Percentiles rank a stretch among this genome's conserved stretches.
Evolutionary conservation across 2,797 vertebrate species (phyloP).

Genomic region (Muscicapa striata): DNA sequence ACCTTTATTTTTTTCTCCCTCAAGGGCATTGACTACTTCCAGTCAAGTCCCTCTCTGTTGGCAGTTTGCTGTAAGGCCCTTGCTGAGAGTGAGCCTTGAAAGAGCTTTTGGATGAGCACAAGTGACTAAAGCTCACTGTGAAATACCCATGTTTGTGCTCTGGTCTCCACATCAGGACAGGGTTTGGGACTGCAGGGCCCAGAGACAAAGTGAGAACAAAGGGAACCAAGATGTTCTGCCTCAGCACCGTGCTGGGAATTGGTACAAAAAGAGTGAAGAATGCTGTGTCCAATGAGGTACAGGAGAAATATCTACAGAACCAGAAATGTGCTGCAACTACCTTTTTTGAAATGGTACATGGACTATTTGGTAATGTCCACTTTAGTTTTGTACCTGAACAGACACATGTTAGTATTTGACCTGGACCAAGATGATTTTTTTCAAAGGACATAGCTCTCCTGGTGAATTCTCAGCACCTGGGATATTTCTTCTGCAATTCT

Average conservation of each 20-base stretch:
- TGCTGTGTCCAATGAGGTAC: not conserved
- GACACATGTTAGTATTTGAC: not conserved
- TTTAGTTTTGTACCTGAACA: not conserved
- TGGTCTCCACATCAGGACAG: not conserved
- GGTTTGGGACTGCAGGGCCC: not conserved
- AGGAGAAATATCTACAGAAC: not conserved
- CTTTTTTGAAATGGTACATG: not conserved
- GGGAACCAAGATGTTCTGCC: not conserved
- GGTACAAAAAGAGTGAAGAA: not conserved
- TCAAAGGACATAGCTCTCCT: not conserved
- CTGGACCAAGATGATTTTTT: not conserved
- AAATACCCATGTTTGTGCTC: not conserved
- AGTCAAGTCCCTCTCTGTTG: not conserved
- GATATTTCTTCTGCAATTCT: not conserved
- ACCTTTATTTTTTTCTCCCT: not conserved
- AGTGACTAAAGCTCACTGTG: not conserved
- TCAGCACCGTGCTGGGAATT: fast-evolving
- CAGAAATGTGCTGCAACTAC: not conserved
- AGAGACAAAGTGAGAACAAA: not conserved
- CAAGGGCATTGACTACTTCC: not conserved
- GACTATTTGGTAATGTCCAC: not conserved
- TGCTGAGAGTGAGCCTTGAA: not conserved
- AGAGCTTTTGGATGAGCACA: not conserved
- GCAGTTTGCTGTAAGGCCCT: not conserved
- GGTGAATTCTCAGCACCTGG: not conserved